Conservation (phyloP, 1,140 invertebrate species). For the Dufourea novaeangliae region DNA sequence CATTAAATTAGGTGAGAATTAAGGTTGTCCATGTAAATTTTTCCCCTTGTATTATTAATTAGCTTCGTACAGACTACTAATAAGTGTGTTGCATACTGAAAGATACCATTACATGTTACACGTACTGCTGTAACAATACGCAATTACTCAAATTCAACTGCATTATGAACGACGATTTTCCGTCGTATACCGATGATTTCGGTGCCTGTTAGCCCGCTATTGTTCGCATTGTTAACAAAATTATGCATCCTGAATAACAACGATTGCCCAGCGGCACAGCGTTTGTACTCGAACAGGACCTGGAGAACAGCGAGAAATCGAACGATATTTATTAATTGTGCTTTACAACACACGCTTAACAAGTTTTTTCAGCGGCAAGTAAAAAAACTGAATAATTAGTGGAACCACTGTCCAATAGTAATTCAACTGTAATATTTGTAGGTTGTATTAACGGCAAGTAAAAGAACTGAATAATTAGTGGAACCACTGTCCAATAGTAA, state of each 20-base stretch:
- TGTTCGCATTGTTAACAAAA: conserved; percentile 37
- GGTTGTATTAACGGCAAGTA: too few relatives aligned
- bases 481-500: neutral
- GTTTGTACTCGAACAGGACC: neutral
- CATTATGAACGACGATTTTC: conserved; percentile 33
- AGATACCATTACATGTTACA: conserved; percentile 7
- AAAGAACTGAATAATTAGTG: too few relatives aligned
- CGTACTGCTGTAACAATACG: conserved; percentile 18
- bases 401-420: too few relatives aligned
- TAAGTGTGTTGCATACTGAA: neutral
- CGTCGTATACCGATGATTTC: conserved; percentile 35
- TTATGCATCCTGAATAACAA: conserved; percentile 46
- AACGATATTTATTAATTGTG: conserved; percentile 9
- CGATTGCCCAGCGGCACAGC: neutral
- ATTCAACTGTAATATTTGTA: neutral
- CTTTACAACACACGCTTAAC: neutral
- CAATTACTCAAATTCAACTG: conserved; percentile 38
- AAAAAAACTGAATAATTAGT: neutral
- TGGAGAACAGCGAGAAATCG: neutral
- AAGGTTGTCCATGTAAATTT: too few relatives aligned
- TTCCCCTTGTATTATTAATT: too few relatives aligned
- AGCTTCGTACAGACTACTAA: neutral
- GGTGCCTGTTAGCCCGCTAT: conserved; percentile 31
- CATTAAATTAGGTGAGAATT: too few relatives aligned
- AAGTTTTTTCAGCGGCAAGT: neutral